Evolutionary conservation across 2,113 vertebrate species (phyloP).

Genomic region (Plecotus auritus): DNA sequence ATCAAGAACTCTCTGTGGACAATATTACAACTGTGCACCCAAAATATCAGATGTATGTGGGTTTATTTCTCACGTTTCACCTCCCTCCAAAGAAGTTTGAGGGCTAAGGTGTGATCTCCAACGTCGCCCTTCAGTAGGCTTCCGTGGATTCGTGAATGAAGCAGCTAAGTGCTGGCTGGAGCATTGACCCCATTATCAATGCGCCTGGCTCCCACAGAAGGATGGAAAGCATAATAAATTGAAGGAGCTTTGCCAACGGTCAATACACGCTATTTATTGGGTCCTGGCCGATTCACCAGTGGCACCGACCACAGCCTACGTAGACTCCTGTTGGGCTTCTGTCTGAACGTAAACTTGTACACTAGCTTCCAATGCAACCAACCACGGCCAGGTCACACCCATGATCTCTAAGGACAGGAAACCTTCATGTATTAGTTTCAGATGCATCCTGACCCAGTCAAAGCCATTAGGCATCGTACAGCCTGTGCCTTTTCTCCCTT

Average conservation of each 20-base stretch:
- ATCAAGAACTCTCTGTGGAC: neutral
- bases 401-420: constrained; percentile 42
- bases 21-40: neutral
- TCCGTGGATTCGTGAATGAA: neutral
- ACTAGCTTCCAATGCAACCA: constrained; percentile 71
- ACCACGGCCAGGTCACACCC: constrained; percentile 61
- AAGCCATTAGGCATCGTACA: constrained; percentile 68
- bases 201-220: neutral
- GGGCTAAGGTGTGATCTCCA: neutral
- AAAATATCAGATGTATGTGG: neutral
- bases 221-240: neutral
- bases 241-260: neutral
- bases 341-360: constrained; percentile 73
- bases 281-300: constrained; percentile 53
- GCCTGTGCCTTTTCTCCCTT: neutral
- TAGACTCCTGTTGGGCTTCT: constrained; percentile 65
- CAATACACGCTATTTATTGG: neutral
- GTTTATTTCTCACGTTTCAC: neutral
- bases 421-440: neutral
- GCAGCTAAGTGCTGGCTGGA: neutral
- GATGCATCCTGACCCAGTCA: constrained; percentile 40
- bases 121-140: neutral
- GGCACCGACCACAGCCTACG: constrained; percentile 43
- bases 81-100: neutral
- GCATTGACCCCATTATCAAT: neutral